Percentiles rank a stretch among this genome's conserved stretches.
phyloP scores from a whole-genome alignment of 2,113 vertebrate species.

The Entosphenus tridentatus region DNA sequence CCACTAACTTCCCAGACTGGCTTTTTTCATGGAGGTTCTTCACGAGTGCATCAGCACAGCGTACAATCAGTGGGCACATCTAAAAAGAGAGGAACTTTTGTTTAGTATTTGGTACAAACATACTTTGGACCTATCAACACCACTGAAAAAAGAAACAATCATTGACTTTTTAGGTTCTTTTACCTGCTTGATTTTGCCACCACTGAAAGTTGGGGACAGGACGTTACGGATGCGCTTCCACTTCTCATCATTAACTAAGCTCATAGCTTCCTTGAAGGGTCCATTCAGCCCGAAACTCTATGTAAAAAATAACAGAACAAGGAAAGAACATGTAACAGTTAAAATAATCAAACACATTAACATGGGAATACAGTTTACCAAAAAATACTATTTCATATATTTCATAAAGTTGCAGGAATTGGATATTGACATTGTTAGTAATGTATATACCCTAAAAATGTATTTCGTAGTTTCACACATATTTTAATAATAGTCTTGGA shows the following conservation, averaged over 20 bases:
- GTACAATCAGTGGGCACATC: conserved; percentile 42
- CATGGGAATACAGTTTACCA: too few relatives aligned
- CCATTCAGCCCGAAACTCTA: conserved; percentile 10
- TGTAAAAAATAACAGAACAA: neutral
- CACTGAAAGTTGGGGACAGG: conserved; percentile 32
- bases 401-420: too few relatives aligned
- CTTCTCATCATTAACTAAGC: conserved; percentile 19
- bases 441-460: too few relatives aligned
- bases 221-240: conserved; percentile 29
- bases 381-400: too few relatives aligned
- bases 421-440: too few relatives aligned
- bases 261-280: conserved; percentile 18
- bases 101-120: too few relatives aligned
- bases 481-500: too few relatives aligned
- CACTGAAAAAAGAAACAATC: too few relatives aligned
- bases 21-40: conserved; percentile 18
- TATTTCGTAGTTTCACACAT: too few relatives aligned
- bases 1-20: conserved; percentile 13
- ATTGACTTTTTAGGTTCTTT: neutral
- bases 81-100: conserved; percentile 15
- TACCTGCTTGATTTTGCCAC: conserved; percentile 29
- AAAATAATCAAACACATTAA: too few relatives aligned
- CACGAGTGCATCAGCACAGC: conserved; percentile 24
- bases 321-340: too few relatives aligned
- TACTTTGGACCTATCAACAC: too few relatives aligned